phyloP scores from a whole-genome alignment of 2,113 vertebrate species.

The Ictalurus punctatus region DNA sequence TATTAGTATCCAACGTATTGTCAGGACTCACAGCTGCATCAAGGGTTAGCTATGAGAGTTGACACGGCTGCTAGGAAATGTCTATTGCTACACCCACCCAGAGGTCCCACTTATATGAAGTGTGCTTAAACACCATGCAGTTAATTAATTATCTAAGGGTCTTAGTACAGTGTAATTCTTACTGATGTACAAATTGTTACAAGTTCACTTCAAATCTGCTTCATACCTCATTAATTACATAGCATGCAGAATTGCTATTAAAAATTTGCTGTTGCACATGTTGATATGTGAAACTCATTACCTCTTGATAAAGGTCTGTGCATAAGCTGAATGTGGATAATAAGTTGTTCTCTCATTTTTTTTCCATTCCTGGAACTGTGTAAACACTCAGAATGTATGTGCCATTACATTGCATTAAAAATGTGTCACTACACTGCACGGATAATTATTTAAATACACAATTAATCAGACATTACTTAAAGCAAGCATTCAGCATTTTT shows the following conservation, averaged over 20 bases:
- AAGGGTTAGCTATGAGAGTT: conserved; percentile 48
- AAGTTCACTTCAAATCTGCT: background rate
- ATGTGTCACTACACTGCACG: background rate
- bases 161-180: background rate
- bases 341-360: background rate
- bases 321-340: background rate
- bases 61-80: conserved; percentile 32
- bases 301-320: background rate
- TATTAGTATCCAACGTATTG: conserved; percentile 59
- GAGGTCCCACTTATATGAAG: background rate
- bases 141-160: background rate
- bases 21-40: conserved; percentile 63
- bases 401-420: background rate
- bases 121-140: background rate
- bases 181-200: background rate
- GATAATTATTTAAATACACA: background rate
- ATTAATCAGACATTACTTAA: background rate
- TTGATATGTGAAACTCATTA: background rate
- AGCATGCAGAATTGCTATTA: background rate
- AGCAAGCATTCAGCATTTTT: background rate
- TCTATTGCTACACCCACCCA: conserved; percentile 45
- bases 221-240: background rate
- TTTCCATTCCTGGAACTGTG: background rate
- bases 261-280: background rate
- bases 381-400: background rate